A percentile compares a stretch with the other conserved stretches of the same genome.
phyloP scores from a whole-genome alignment of 2,888 invertebrate genomes.

The Laothoe populi region DNA sequence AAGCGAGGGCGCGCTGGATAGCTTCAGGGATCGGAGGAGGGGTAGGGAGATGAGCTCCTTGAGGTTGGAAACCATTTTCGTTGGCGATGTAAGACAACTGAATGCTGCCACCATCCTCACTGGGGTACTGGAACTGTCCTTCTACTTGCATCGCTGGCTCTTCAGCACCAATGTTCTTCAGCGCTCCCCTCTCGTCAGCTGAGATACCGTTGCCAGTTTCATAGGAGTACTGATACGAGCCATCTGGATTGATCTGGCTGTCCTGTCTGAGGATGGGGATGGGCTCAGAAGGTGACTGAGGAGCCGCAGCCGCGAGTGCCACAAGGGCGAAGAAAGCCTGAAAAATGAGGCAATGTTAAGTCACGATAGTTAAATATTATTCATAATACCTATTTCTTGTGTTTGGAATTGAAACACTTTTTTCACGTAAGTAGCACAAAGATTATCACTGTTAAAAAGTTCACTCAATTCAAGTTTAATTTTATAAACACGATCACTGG shows the following conservation, averaged over 20 bases:
- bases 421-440: not conserved
- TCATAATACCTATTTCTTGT: not conserved
- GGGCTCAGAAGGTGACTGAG: constrained; percentile 64
- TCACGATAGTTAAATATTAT: not conserved
- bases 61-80: constrained; percentile 89
- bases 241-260: constrained; percentile 84
- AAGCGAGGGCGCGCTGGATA: constrained; percentile 87
- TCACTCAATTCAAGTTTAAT: constrained; percentile 42
- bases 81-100: constrained; percentile 87
- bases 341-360: constrained; percentile 40
- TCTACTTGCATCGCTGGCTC: constrained; percentile 82
- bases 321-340: constrained; percentile 71
- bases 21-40: constrained; percentile 89
- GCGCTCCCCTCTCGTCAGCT: constrained; percentile 81
- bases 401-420: constrained; percentile 5
- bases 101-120: constrained; percentile 86
- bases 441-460: constrained; percentile 7
- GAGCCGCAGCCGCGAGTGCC: constrained; percentile 69
- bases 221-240: constrained; percentile 83
- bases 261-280: constrained; percentile 83
- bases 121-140: constrained; percentile 86
- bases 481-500: constrained; percentile 58
- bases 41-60: constrained; percentile 86
- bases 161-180: constrained; percentile 83
- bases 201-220: constrained; percentile 88